Base-by-base conservation (phyloP, 2,797 vertebrate species). In the Nannoperca australis region DNA sequence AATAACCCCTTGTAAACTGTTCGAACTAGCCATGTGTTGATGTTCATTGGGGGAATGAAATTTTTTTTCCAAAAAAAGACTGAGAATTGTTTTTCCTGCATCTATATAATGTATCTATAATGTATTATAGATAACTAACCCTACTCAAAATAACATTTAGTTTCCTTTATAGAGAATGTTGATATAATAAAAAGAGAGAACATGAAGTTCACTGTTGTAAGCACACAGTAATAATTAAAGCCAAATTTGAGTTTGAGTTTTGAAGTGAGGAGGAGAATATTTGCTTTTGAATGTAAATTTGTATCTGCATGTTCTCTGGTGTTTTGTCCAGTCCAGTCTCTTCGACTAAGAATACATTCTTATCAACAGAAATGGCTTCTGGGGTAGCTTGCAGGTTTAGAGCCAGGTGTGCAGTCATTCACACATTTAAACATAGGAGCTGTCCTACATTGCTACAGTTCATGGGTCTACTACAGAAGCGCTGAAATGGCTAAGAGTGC, bases 1-100 rank as follows among this genome's bases (percentile, higher is more conserved):
- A 71, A 71, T 13, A 78, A 63, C 59, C 27, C 10, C 59, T 54
- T 69, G 38, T 45, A 51, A 73, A 59, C 36, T 66, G 76, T 70
- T 79, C 64, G 32, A 51, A 45, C 12, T n/a, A 9, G 22, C 73
- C 20, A 59, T 62, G n/a, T 62, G 47, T 22, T 15, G 42, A 70
- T 42, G 49, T 63, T n/a, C 8, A 54, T 81, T 36, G 34, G 34
- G 34, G 34, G 34, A 36, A 44, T 44, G 14, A 44, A 44, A 4
- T 18, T 44, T 15, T 14, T 44, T 44, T n/a, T n/a, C n/a, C 15
- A 44, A 15, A 44, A 44, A 44, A 44, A 44, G 42, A 17, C 44
- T 45, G 17, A 45, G 7, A 45, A 45, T 18, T 18, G 15, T 45
- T 40, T 40, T 40, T 45, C 44, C 15, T 51, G n/a, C 32, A 14